Conservation (phyloP, 2,888 invertebrate genomes). For the Trachelus stipa region DNA sequence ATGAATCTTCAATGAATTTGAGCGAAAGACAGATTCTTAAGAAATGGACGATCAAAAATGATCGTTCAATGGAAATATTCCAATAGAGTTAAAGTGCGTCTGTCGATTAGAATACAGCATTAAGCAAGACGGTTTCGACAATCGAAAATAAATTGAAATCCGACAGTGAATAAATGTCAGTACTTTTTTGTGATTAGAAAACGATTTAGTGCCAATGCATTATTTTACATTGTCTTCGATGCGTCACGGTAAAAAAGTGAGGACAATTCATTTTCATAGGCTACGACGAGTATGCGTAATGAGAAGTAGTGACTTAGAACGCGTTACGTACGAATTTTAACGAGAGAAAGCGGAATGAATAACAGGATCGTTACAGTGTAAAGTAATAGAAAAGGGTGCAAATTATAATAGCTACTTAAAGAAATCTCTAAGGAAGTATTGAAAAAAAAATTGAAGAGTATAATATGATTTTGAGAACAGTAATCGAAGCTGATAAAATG, state of each 20-base stretch:
- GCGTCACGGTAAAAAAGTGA: neutral
- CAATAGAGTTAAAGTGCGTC: neutral
- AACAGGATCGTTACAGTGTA: neutral
- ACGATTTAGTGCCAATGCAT: neutral
- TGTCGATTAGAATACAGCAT: neutral
- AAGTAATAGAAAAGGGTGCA: neutral
- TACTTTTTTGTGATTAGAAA: neutral
- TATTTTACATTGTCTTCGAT: neutral
- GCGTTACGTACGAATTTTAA: neutral
- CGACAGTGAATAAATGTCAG: neutral
- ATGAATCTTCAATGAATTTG: neutral
- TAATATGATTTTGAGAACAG: neutral
- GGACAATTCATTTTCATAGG: neutral
- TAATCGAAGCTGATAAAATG: neutral
- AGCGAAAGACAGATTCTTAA: neutral
- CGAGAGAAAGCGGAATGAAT: neutral
- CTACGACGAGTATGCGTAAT: neutral
- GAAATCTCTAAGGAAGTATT: neutral
- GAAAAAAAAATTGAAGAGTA: neutral
- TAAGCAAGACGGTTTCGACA: neutral
- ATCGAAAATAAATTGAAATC: neutral
- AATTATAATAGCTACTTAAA: neutral
- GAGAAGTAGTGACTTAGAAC: too few species aligned
- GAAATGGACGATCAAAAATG: too few species aligned
- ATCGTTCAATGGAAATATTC: too few species aligned